Conservation (phyloP, 1,140 invertebrate species). For the Drosophila bocki region DNA sequence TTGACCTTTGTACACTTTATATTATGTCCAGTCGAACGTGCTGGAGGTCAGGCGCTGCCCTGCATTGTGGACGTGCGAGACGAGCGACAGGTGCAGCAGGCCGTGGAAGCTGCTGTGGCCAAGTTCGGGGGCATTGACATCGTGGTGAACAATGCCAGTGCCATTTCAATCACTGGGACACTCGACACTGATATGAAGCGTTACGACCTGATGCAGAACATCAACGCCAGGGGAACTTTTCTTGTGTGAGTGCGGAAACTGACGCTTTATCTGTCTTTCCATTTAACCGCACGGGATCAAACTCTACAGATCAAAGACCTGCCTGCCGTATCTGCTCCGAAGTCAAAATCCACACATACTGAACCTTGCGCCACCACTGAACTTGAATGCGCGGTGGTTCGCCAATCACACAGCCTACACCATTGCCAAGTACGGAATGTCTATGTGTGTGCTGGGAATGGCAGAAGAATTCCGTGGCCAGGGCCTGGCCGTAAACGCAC, state of each 20-base stretch:
- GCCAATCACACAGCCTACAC: slow-evolving; percentile 97
- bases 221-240: slow-evolving; percentile 97
- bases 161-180: slow-evolving; percentile 96
- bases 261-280: not conserved
- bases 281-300: slow-evolving; percentile 51
- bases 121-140: slow-evolving; percentile 99
- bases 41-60: slow-evolving; percentile 95
- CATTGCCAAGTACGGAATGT: slow-evolving; percentile 99
- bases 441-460: slow-evolving; percentile 99
- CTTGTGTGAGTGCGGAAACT: slow-evolving; percentile 90
- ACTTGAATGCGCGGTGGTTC: slow-evolving; percentile 96
- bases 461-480: slow-evolving; percentile 94
- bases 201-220: slow-evolving; percentile 97
- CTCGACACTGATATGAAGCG: slow-evolving; percentile 96
- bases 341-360: slow-evolving; percentile 97
- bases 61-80: slow-evolving; percentile 97
- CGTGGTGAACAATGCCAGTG: slow-evolving; percentile 97
- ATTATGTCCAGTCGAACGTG: slow-evolving; percentile 91
- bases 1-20: slow-evolving; percentile 24
- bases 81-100: slow-evolving; percentile 92
- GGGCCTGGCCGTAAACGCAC: slow-evolving; percentile 97
- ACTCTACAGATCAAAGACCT: slow-evolving; percentile 97
- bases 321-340: slow-evolving; percentile 95
- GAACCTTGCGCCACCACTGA: slow-evolving; percentile 98
- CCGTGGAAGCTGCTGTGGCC: slow-evolving; percentile 93